Base-by-base conservation (phyloP, 2,797 vertebrate genomes). In the Falco cherrug region DNA sequence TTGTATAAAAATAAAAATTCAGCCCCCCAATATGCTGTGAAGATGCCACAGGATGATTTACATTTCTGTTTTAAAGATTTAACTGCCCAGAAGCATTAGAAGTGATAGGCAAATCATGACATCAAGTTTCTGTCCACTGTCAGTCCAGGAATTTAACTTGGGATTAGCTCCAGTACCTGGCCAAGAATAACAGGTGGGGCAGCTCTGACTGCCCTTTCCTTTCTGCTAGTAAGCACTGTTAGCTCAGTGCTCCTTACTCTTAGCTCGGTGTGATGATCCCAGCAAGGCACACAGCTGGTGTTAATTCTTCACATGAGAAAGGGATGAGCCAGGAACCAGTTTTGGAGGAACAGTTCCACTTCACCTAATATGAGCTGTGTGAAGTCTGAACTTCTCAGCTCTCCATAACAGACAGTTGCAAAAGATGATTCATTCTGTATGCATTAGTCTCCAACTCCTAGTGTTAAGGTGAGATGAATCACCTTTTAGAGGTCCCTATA, bases 261-360 rank as follows among this genome's bases (percentile, higher is more conserved):
- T 41, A 47, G 33, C 54, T 83, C 37, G 50, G 41, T 16, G 20
- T 73, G 67, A 71, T 39, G 26, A 69, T 12, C 10, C 33, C 0
- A 0, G 16, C 0, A 1, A 69, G 47, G n/a, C 8, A 5, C 17
- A 56, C 24, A 67, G 48, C 13, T 2, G 4, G 9, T 64, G 47
- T 45, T 35, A 59, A 18, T 41, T 60, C 24, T 73, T 69, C 17
- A 15, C 5, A 28, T 6, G 39, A 81, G 26, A 85, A 63, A 75
- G 11, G 22, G 10, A 64, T 48, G 31, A 57, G 7, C 25, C 48
- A 81, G 39, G 47, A 74, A 61, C 4, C 19, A 84, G 33, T 9
- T 74, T 35, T 33, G 33, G 22, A 47, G 18, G 57, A 56, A 2
- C 5, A 61, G 3, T 37, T 90, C 79, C n/a, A 57, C 79, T 80